phyloP scores from a whole-genome alignment of 2,888 invertebrate species.

The Allacma fusca region DNA sequence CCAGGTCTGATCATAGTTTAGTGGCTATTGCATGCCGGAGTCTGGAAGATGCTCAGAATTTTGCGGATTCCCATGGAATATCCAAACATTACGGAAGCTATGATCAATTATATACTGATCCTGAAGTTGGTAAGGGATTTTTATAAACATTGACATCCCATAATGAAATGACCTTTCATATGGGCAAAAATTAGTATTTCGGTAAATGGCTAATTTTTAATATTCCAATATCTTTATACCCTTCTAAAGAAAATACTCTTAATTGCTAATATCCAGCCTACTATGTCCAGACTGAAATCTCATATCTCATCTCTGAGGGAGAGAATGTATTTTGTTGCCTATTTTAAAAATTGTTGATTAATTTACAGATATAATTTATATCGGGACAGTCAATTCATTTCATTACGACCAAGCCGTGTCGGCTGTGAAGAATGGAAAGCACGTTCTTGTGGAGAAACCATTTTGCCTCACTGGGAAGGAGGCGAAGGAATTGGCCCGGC shows the following conservation, averaged over 20 bases:
- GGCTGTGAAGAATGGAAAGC: conserved; percentile 83
- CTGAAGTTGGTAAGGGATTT: conserved; percentile 74
- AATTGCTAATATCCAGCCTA: too few species aligned
- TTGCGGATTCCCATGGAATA: conserved; percentile 78
- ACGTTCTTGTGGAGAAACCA: conserved; percentile 91
- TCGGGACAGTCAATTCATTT: conserved; percentile 78
- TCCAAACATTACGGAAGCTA: conserved; percentile 78
- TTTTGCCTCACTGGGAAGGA: conserved; percentile 81
- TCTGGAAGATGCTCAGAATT: conserved; percentile 74
- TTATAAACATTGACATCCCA: too few species aligned
- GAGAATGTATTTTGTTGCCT: too few species aligned
- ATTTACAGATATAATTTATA: conserved; percentile 81
- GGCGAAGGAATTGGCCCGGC: conserved; percentile 72
- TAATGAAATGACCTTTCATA: too few species aligned
- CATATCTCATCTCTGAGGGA: too few species aligned
- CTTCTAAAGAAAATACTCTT: too few species aligned
- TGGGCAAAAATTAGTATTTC: too few species aligned
- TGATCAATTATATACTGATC: conserved; percentile 75
- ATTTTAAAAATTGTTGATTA: too few species aligned
- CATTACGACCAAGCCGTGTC: conserved; percentile 77
- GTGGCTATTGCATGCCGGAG: conserved; percentile 81
- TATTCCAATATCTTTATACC: too few species aligned
- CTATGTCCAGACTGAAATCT: too few species aligned
- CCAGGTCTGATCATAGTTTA: conserved; percentile 74
- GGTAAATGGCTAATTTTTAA: too few species aligned